Percentiles rank a stretch among this genome's conserved stretches.
Conservation (phyloP, 2,888 invertebrate species). For the Orchestes rusci region DNA sequence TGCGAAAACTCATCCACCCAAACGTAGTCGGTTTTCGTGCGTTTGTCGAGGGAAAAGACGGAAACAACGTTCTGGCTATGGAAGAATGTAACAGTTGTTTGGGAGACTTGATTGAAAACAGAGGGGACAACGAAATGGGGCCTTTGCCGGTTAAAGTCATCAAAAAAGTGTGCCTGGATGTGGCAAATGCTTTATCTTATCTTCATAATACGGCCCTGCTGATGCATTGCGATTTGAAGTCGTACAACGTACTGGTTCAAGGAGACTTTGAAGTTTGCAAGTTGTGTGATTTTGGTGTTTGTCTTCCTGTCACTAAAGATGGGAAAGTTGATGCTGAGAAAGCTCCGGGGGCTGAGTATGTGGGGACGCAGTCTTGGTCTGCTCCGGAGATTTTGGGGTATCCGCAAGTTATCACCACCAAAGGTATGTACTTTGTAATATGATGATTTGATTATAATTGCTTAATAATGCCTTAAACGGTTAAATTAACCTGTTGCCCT, state of each 20-base stretch:
- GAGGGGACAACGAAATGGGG: conserved; percentile 48
- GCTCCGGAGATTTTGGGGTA: conserved; percentile 69
- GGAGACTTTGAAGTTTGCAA: conserved; percentile 69
- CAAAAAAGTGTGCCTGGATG: conserved; percentile 58
- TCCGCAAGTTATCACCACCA: conserved; percentile 53
- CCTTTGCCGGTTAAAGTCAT: conserved; percentile 59
- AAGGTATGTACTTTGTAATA: conserved; percentile 34
- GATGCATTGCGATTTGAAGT: conserved; percentile 79
- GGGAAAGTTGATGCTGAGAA: conserved; percentile 53
- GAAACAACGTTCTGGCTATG: conserved; percentile 63
- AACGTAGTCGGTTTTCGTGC: conserved; percentile 74
- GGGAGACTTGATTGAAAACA: conserved; percentile 66
- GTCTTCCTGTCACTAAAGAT: conserved; percentile 59
- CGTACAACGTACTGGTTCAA: conserved; percentile 72
- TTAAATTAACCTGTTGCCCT: too few species aligned
- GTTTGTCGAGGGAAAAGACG: conserved; percentile 48
- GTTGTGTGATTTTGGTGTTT: conserved; percentile 81
- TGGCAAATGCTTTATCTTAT: conserved; percentile 67
- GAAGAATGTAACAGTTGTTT: conserved; percentile 68
- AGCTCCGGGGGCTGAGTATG: conserved; percentile 51
- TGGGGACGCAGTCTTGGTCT: conserved; percentile 72
- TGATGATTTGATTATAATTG: neutral
- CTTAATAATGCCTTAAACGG: neutral
- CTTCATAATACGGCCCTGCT: conserved; percentile 64
- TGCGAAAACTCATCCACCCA: conserved; percentile 64